These are phyloP conservation scores for Molossus molossus DNA, from an alignment of 2,797 vertebrate species.

Conservation along the genomic window DNA sequence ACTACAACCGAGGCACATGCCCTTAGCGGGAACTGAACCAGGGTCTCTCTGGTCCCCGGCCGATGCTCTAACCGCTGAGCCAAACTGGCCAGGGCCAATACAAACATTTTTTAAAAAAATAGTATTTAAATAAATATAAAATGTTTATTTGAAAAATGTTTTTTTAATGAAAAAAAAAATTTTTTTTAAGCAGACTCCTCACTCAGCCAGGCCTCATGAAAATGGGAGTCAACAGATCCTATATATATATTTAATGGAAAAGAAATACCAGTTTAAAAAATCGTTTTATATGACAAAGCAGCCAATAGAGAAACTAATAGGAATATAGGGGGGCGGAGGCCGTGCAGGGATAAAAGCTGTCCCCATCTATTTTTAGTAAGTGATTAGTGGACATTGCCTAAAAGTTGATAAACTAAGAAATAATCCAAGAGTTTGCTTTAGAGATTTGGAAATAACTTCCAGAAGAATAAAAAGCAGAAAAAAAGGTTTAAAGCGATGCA, in stretches of 20 bases:
- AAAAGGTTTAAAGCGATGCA: neutral
- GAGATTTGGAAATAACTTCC: constrained; percentile 8
- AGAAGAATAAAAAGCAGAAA: neutral
- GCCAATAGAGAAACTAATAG: neutral
- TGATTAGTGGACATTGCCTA: neutral
- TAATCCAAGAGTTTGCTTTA: constrained; percentile 14
- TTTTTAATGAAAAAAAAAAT: neutral
- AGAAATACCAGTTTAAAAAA: neutral
- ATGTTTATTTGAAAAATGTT: neutral
- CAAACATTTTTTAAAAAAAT: neutral
- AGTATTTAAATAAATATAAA: constrained; percentile 22
- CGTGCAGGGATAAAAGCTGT: neutral
- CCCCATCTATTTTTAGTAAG: neutral
- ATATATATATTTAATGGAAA: neutral
- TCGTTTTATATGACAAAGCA: neutral
- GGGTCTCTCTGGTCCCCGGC: too few species aligned
- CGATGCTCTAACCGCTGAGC: too few species aligned
- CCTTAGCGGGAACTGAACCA: too few species aligned
- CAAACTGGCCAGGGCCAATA: too few species aligned
- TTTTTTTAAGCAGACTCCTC: neutral
- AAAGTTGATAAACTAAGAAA: constrained; percentile 12
- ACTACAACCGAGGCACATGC: too few species aligned
- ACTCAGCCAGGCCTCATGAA: neutral
- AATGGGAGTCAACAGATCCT: neutral
- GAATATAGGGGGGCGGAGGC: neutral